These are phyloP conservation scores for Trichogramma pretiosum DNA, from an alignment of 1,140 invertebrate species.

Conservation along the genomic window DNA sequence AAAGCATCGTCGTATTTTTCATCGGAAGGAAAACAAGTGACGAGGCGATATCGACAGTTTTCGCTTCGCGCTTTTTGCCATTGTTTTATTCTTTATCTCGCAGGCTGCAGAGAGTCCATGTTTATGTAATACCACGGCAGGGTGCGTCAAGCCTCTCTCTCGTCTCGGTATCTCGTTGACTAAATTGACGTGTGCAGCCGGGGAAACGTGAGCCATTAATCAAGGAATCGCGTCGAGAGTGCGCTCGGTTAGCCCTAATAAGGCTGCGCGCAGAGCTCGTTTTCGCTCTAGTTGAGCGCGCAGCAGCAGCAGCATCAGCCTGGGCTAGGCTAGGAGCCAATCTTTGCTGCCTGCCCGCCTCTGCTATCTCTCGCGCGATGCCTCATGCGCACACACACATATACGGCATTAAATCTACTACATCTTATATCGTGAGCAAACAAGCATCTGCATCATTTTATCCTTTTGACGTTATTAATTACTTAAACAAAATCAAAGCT, in stretches of 20 bases:
- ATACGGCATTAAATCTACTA: no score
- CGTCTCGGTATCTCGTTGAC: neutral
- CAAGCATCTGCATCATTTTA: no score
- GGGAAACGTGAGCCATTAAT: conserved; percentile 29
- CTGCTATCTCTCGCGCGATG: conserved; percentile 9
- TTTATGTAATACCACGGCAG: no score
- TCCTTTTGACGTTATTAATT: no score
- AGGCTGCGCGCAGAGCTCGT: conserved; percentile 8
- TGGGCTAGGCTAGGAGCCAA: conserved; percentile 25
- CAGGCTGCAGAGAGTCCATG: neutral
- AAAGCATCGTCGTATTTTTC: conserved; percentile 14
- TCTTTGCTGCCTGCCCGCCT: conserved; percentile 18
- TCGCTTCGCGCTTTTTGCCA: neutral
- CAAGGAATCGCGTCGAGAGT: conserved; percentile 24
- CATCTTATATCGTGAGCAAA: no score
- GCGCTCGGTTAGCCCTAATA: conserved; percentile 28
- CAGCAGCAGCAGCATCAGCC: no score
- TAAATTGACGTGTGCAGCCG: neutral
- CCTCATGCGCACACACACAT: no score
- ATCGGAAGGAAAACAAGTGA: conserved; percentile 12
- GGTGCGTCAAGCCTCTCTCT: no score
- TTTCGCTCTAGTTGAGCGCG: no score
- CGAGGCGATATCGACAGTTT: conserved; percentile 14
- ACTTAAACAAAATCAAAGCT: no score
- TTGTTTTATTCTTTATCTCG: neutral